Evolutionary conservation across 2,888 invertebrate genomes (phyloP), one percentile per base, ranked within the genome.

Genomic region (Acleris sparsana): DNA sequence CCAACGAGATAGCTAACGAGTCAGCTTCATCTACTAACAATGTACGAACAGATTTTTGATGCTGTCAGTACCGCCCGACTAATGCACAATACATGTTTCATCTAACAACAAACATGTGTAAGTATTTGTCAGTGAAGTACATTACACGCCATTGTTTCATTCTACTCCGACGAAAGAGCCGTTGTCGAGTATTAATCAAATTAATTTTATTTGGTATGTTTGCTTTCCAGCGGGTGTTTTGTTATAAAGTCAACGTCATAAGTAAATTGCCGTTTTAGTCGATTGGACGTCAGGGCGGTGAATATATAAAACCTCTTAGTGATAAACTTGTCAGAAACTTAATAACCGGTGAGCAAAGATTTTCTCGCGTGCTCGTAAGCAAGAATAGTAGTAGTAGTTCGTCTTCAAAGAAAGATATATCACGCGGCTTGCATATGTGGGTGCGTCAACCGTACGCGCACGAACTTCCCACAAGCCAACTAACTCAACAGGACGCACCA

Each of bases 81-180:
- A 79, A 80, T 79, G 79, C 75, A 77, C 68, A 72, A 77, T 69
- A 68, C 79, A 69, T 80, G 79, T 80, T 75, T 71, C 70, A 59
- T 71, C 63, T 67, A 72, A 70, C 72, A 73, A 61, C 63, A 51
- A 68, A 79, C 79, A 77, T 68, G 69, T 77, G 80, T 78, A 74
- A 74, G 76, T 77, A 79, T 80, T 80, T 79, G 79, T 80, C 72
- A 70, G 71, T 64, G 60, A 71, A 74, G 74, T 75, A 73, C 72
- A 75, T 75, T 77, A 77, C 73, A 76, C 58, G 71, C 76, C 63
- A 79, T 80, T 79, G 78, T 80, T 75, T 74, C 63, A 71, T 71
- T 69, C 68, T 22, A 18, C 49, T 39, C n/a, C 51, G 49, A 55
- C 49, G 53, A 61, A 46, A 60, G 48, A 60, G 43, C 63, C 43